Percentiles rank a stretch among this genome's conserved stretches.
Conservation (phyloP, 2,113 vertebrate genomes). For the Ammodytes dubius region DNA sequence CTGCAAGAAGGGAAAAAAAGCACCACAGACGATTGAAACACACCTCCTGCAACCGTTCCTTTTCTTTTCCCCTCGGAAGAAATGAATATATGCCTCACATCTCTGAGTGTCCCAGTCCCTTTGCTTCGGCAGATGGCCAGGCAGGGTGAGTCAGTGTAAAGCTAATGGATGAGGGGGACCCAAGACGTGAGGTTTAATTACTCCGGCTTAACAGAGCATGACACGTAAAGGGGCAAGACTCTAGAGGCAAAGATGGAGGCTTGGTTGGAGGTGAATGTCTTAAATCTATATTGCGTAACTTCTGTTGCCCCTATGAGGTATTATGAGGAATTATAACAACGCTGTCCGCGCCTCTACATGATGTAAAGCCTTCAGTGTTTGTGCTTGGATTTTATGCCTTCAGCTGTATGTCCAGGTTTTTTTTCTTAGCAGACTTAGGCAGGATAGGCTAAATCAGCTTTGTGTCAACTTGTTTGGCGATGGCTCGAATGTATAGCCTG, state of each 20-base stretch:
- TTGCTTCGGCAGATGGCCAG: conserved; percentile 1
- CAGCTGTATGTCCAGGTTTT: too few relatives aligned
- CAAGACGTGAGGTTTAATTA: conserved; percentile 63
- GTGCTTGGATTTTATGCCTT: too few relatives aligned
- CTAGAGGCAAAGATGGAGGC: conserved; percentile 15
- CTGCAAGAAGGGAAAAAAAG: not conserved
- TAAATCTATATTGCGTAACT: not conserved
- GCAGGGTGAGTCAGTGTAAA: conserved; percentile 45
- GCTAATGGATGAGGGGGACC: conserved; percentile 45
- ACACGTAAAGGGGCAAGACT: conserved; percentile 16
- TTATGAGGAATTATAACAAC: too few relatives aligned
- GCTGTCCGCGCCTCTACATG: too few relatives aligned
- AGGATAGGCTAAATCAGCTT: too few relatives aligned
- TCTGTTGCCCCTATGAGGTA: too few relatives aligned
- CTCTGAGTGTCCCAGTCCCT: conserved; percentile 31
- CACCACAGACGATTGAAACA: not conserved
- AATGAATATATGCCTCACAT: conserved; percentile 25
- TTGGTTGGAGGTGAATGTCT: not conserved
- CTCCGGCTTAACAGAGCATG: conserved; percentile 56
- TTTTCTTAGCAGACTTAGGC: too few relatives aligned
- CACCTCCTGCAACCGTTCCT: not conserved
- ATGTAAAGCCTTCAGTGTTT: too few relatives aligned
- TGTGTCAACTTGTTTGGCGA: too few relatives aligned
- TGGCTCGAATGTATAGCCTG: too few relatives aligned
- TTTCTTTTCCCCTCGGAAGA: not conserved